Base-by-base conservation (phyloP, 2,113 vertebrate species). In the Ondatra zibethicus region DNA sequence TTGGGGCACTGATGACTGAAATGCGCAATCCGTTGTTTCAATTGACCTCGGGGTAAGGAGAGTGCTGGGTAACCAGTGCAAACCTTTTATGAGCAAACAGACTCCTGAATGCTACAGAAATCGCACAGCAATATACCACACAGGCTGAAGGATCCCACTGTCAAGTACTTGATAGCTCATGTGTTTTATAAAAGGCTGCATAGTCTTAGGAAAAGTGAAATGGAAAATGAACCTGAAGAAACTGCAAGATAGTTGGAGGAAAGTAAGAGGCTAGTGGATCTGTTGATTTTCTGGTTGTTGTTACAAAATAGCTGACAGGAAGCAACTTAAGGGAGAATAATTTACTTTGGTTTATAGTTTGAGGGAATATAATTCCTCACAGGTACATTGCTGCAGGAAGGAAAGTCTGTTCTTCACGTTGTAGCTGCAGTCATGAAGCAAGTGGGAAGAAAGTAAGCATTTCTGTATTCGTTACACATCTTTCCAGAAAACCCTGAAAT, bases 11-110 rank as follows among this genome's bases (percentile, higher is more conserved):
- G 68, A 95, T 58, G 31, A 84, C 50, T 77, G 45, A 92, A 96
- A 92, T 92, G n/a, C 66, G 36, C 52, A 97, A 88, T 90, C 33
- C 55, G 92, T 85, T 91, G n/a, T 95, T 94, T 93, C 87, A 95
- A 63, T 7, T 93, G 84, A 87, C 58, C 42, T 94, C 58, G 42
- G 65, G 11, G 25, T 52, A 42, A 80, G 23, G 76, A 68, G 87
- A 65, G 14, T 52, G 21, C 19, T 9, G 45, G 29, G 21, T 16
- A 45, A 68, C 31, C 8, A 63, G n/a, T 19, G 19, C 23, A 73
- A 95, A 33, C 4, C n/a, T 27, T 93, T 92, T 13, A 4, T 21
- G 10, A 63, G 21, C 61, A 70, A 45, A 77, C 16, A 70, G 73
- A 80, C 13, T 89, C 58, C 13, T 70, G 23, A 68, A 90, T 95